These are phyloP conservation scores for Pampus argenteus DNA, from an alignment of 2,797 vertebrate species.

Conservation along the genomic window DNA sequence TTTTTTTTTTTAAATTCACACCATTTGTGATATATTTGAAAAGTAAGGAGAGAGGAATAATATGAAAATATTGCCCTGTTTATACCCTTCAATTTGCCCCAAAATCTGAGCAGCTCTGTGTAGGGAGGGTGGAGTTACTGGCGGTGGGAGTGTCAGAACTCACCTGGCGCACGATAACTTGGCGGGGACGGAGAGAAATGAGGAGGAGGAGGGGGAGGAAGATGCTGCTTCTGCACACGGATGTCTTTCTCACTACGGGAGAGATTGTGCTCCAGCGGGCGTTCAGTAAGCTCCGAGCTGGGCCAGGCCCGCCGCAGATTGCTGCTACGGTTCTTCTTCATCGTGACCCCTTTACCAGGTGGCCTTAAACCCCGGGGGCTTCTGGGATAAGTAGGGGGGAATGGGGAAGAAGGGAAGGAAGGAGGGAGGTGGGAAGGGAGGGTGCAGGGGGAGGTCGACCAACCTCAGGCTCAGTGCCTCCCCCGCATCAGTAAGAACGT, in stretches of 20 bases:
- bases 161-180: slow-evolving; percentile 81
- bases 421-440: slow-evolving; percentile 2
- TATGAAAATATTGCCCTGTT: slow-evolving; percentile 1
- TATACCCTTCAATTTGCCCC: slow-evolving; percentile 16
- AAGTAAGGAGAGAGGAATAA: not conserved
- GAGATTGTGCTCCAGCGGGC: slow-evolving; percentile 85
- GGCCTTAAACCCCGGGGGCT: slow-evolving; percentile 68
- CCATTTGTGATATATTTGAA: not conserved
- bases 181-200: slow-evolving; percentile 83
- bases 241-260: slow-evolving; percentile 99
- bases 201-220: slow-evolving; percentile 82
- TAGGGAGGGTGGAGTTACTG: slow-evolving; percentile 62
- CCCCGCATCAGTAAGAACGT: slow-evolving; percentile 87
- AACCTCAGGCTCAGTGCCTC: slow-evolving; percentile 88
- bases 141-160: slow-evolving; percentile 67
- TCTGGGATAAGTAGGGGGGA: slow-evolving; percentile 52
- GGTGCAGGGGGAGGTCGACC: slow-evolving; percentile 82
- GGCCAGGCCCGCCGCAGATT: slow-evolving; percentile 97
- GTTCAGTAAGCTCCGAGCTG: slow-evolving; percentile 95
- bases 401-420: slow-evolving; percentile 14
- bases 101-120: slow-evolving; percentile 41
- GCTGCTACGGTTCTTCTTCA: slow-evolving; percentile 99
- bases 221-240: slow-evolving; percentile 91
- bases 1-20: not conserved
- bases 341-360: slow-evolving; percentile 79